phyloP scores from a whole-genome alignment of 2,888 invertebrate species.

The Eupithecia dodoneata region DNA sequence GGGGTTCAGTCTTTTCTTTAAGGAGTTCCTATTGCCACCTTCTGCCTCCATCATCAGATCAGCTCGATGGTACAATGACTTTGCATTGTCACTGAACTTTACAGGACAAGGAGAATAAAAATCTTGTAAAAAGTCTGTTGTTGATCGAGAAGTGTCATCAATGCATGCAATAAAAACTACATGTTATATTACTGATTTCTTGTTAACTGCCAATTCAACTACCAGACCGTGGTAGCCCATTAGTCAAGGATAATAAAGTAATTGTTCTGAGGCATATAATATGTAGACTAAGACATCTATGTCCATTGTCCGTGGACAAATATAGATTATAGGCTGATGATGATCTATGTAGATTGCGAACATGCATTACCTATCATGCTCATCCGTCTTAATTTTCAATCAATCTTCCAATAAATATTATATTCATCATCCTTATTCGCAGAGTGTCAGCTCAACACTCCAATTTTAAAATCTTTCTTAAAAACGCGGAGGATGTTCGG shows the following conservation, averaged over 20 bases:
- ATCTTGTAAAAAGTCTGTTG: conserved; percentile 38
- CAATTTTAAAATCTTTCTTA: background rate
- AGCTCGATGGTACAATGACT: too few relatives aligned
- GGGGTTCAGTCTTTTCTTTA: too few relatives aligned
- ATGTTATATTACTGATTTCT: conserved; percentile 10
- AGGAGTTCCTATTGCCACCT: too few relatives aligned
- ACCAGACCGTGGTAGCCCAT: conserved; percentile 1
- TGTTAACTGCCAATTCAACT: conserved; percentile 25
- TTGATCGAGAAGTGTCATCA: conserved; percentile 37
- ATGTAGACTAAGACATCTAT: background rate
- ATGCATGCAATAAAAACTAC: conserved; percentile 19
- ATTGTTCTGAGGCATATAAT: background rate
- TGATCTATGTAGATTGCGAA: background rate
- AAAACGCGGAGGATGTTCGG: too few relatives aligned
- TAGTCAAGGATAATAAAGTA: background rate
- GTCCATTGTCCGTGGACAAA: background rate
- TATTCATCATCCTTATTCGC: background rate
- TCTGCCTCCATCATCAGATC: too few relatives aligned
- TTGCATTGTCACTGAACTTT: too few relatives aligned
- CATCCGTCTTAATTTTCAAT: background rate
- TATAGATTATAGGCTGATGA: background rate
- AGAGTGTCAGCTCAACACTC: background rate
- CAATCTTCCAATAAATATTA: background rate
- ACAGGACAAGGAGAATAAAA: too few relatives aligned
- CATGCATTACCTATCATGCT: background rate